phyloP scores from a whole-genome alignment of 2,797 vertebrate species.

The Syngnathus acus region DNA sequence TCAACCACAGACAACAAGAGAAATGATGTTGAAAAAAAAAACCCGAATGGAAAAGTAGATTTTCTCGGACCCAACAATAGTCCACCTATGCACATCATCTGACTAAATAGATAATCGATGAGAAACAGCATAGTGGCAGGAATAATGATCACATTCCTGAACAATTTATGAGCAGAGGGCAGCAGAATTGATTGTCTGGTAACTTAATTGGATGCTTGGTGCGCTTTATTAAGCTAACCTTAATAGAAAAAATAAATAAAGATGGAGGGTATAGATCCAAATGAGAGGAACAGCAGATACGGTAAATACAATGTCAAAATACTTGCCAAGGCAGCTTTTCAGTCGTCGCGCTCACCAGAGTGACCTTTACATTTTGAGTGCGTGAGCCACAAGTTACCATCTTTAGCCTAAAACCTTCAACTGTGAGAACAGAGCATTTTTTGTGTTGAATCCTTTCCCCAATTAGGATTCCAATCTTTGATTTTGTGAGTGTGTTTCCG shows the following conservation, averaged over 20 bases:
- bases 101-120: slow-evolving; percentile 55
- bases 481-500: slow-evolving; percentile 6
- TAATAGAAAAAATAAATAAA: slow-evolving; percentile 19
- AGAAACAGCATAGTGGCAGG: slow-evolving; percentile 43
- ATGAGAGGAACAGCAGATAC: background rate
- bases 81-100: slow-evolving; percentile 27
- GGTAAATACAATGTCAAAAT: background rate
- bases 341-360: background rate
- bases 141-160: background rate
- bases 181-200: slow-evolving; percentile 54
- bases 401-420: slow-evolving; percentile 5
- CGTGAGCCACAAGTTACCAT: background rate
- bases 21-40: slow-evolving; percentile 31
- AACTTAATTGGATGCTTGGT: slow-evolving; percentile 62
- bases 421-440: slow-evolving; percentile 22
- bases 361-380: background rate
- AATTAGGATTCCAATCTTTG: slow-evolving; percentile 4
- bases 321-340: background rate
- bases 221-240: slow-evolving; percentile 66
- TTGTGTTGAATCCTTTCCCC: slow-evolving; percentile 16
- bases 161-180: slow-evolving; percentile 45
- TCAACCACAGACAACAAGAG: slow-evolving; percentile 41
- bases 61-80: slow-evolving; percentile 5
- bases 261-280: background rate
- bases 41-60: slow-evolving; percentile 32